Evolutionary conservation across 2,797 vertebrate species (phyloP).

Genomic region (Pangasius macronema): DNA sequence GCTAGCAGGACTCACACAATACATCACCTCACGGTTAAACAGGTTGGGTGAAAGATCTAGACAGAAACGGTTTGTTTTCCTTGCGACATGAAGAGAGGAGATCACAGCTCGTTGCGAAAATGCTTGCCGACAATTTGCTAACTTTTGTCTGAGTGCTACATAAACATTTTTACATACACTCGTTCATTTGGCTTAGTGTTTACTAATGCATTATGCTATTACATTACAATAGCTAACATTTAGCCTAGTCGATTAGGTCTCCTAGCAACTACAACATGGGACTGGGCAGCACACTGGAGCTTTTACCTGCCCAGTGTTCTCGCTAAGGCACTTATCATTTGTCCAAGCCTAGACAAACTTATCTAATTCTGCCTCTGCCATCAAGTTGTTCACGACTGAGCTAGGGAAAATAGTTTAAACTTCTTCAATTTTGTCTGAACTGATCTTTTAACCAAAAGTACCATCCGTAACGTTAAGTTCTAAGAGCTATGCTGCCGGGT

Average conservation of each 20-base stretch:
- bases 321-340: background rate
- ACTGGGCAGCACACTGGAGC: background rate
- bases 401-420: background rate
- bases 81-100: background rate
- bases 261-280: background rate
- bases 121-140: background rate
- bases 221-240: background rate
- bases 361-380: background rate
- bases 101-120: background rate
- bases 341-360: background rate
- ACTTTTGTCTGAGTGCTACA: background rate
- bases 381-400: background rate
- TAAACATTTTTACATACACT: background rate
- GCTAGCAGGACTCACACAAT: background rate
- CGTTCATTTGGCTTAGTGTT: background rate
- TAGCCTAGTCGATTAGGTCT: background rate
- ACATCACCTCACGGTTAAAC: background rate
- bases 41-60: background rate
- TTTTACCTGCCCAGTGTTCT: background rate
- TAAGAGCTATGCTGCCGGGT: slow-evolving; percentile 24
- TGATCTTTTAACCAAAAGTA: background rate
- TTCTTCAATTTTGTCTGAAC: background rate
- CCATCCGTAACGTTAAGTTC: background rate
- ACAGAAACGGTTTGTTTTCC: background rate
- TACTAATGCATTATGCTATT: background rate